phyloP scores from a whole-genome alignment of 2,888 invertebrate genomes.

The Psylliodes chrysocephalus region DNA sequence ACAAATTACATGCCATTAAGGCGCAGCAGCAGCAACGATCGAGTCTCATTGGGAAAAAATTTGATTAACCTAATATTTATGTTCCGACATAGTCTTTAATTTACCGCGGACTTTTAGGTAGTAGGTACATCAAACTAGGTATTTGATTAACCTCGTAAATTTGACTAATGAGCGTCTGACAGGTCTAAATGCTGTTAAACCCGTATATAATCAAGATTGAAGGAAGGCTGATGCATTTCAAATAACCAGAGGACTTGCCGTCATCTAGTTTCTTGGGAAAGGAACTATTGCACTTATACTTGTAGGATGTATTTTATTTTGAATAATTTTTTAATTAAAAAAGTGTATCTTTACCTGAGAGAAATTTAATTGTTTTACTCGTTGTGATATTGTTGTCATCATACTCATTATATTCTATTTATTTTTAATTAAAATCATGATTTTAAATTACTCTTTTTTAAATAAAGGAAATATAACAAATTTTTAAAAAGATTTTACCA shows the following conservation, averaged over 20 bases:
- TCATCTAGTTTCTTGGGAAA: conserved; percentile 12
- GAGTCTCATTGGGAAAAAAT: conserved; percentile 12
- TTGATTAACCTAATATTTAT: conserved; percentile 32
- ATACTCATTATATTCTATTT: too few species aligned
- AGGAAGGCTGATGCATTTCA: conserved; percentile 30
- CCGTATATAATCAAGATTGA: conserved; percentile 45
- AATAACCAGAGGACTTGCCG: conserved; percentile 12
- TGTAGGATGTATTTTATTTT: too few species aligned
- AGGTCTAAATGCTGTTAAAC: conserved; percentile 47
- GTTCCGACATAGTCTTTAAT: conserved; percentile 32
- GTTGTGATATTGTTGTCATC: too few species aligned
- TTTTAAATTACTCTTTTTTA: too few species aligned
- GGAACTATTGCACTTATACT: neutral
- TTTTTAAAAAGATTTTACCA: too few species aligned
- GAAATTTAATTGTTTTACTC: too few species aligned
- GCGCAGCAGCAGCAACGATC: conserved; percentile 5
- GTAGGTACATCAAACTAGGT: conserved; percentile 32
- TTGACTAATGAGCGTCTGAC: conserved; percentile 51
- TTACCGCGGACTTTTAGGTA: conserved; percentile 24
- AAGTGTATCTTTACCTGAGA: too few species aligned
- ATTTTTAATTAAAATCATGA: too few species aligned
- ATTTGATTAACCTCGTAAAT: conserved; percentile 51
- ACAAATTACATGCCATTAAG: conserved; percentile 30
- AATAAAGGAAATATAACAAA: too few species aligned
- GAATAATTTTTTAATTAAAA: too few species aligned